phyloP scores from a whole-genome alignment of 2,797 vertebrate genomes.

The Melanogrammus aeglefinus region DNA sequence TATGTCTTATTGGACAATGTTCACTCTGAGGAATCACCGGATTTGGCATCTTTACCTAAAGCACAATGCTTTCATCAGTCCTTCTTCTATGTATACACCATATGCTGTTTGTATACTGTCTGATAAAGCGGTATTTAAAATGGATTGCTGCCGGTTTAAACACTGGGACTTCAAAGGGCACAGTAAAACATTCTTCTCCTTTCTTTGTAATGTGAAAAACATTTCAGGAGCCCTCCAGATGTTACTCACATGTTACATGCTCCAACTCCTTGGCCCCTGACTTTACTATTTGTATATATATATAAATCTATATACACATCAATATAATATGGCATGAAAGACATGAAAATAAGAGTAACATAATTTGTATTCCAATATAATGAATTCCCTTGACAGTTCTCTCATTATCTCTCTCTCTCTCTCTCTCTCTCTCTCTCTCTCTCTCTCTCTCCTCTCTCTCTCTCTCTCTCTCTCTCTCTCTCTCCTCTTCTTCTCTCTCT shows the following conservation, averaged over 20 bases:
- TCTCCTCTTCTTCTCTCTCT: background rate
- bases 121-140: conserved; percentile 30
- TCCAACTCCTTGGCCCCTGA: background rate
- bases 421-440: background rate
- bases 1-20: background rate
- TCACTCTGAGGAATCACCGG: background rate
- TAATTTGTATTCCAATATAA: background rate
- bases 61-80: conserved; percentile 31
- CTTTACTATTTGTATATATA: background rate
- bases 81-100: conserved; percentile 25
- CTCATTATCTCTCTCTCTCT: background rate
- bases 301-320: background rate
- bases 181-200: background rate
- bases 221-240: conserved; percentile 1
- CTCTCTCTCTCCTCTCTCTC: background rate
- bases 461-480: background rate
- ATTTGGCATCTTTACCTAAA: conserved; percentile 15
- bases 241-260: background rate
- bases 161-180: conserved; percentile 42
- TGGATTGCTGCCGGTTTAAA: conserved; percentile 28
- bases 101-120: conserved; percentile 37
- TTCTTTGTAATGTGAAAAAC: background rate
- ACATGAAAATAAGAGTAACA: background rate
- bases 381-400: background rate
- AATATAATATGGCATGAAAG: background rate